These are phyloP conservation scores for Forbesichthys papilliferus DNA, from an alignment of 2,113 vertebrate species.

Conservation along the genomic window DNA sequence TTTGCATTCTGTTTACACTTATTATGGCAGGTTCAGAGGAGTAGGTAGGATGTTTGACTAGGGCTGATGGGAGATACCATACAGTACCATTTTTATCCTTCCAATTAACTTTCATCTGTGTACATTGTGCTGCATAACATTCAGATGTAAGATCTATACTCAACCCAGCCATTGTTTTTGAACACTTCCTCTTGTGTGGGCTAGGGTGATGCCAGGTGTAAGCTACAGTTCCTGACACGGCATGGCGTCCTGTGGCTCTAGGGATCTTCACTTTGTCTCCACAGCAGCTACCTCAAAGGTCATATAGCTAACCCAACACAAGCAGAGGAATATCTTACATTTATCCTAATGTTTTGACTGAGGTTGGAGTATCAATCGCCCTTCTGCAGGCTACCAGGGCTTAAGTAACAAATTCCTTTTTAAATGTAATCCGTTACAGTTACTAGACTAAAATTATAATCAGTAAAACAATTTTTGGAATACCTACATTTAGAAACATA, in stretches of 20 bases:
- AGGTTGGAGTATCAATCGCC: no score
- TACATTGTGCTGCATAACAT: neutral
- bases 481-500: no score
- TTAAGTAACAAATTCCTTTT: neutral
- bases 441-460: no score
- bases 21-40: neutral
- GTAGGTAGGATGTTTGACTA: conserved; percentile 15
- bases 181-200: conserved; percentile 14
- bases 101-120: conserved; percentile 34
- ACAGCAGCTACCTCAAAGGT: conserved; percentile 47
- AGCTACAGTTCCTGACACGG: conserved; percentile 38
- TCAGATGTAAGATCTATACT: neutral
- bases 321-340: conserved; percentile 51
- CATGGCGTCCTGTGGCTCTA: conserved; percentile 17
- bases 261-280: conserved; percentile 48
- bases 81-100: neutral
- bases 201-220: conserved; percentile 38
- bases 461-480: no score
- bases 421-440: no score
- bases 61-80: conserved; percentile 27
- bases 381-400: no score
- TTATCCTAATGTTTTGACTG: conserved; percentile 7
- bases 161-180: conserved; percentile 33
- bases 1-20: conserved; percentile 10
- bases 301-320: conserved; percentile 47